Evolutionary conservation across 2,797 vertebrate genomes (phyloP).

Genomic region (Falco berigora): DNA sequence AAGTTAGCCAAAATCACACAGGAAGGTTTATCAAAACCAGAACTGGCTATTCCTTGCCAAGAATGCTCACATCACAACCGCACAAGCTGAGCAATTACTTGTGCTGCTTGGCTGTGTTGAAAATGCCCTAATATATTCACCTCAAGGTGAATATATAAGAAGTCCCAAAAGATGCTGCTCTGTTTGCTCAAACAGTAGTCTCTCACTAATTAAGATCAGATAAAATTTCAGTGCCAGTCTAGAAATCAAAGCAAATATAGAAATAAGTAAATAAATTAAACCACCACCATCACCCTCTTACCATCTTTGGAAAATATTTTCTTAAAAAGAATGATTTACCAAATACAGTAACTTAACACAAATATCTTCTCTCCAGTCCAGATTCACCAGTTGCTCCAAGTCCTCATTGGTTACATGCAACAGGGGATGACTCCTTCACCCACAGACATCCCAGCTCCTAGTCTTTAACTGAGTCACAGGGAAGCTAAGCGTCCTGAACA

Average conservation of each 20-base stretch:
- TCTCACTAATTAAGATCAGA: neutral
- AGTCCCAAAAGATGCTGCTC: neutral
- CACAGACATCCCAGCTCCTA: neutral
- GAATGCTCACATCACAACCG: neutral
- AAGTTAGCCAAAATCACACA: neutral
- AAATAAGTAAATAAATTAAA: neutral
- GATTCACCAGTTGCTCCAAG: neutral
- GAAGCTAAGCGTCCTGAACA: neutral
- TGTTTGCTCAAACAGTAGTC: neutral
- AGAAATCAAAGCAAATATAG: neutral
- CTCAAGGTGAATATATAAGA: neutral
- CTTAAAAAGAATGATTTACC: neutral
- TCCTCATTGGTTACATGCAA: neutral
- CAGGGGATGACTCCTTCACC: neutral
- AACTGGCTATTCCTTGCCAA: neutral
- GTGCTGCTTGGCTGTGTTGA: neutral
- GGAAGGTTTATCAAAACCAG: neutral
- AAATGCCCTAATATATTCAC: neutral
- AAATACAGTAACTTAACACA: neutral
- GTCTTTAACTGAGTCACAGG: neutral
- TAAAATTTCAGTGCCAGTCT: neutral
- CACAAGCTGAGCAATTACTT: neutral
- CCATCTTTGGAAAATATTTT: neutral
- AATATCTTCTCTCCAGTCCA: neutral
- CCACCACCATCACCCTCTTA: neutral